Evolutionary conservation across 2,113 vertebrate genomes (phyloP), one percentile per base, ranked within the genome.

Genomic region (Notechis scutatus): DNA sequence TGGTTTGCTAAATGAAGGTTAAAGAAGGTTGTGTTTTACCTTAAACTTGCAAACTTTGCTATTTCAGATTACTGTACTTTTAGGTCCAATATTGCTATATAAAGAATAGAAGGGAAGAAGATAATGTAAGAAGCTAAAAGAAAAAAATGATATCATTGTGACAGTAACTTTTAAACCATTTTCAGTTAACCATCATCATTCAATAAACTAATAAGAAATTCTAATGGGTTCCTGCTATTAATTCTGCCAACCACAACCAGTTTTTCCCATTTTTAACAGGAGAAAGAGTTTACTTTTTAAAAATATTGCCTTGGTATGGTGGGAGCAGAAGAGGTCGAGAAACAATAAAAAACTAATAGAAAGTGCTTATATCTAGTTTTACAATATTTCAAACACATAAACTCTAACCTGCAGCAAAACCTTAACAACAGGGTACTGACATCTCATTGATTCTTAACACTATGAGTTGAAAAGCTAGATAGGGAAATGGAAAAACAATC

Each of bases 401-500:
- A 90, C 89, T 94, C 92, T 95, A 91, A 96, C 96, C 95, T 93
- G 94, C 94, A 97, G 94, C 88, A 94, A 95, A 96, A 96, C 93
- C 91, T 95, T 96, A 96, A 93, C 94, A 96, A 93, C 89, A 92
- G 93, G 91, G 57, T 94, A 93, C 95, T 95, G 94, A 96, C 93
- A 95, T 54, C 1, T 91, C 94, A 96, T 95, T 94, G 96, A 96
- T 96, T 96, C 91, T 91, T 88, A 94, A 93, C 74, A 94, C 89
- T 54, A 91, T 4, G 0, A 61, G 93, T 52, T 81, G 95, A 94
- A 90, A 96, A 95, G 91, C 61, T 92, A 93, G 29, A 24, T 88
- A 93, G 87, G 87, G 85, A 95, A 95, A 93, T 94, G 21, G 45
- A 39, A 92, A 94, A 93, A 92, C 3, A 93, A 89, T 89, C 45